Percentiles rank a stretch among this genome's conserved stretches.
Evolutionary conservation across 2,888 invertebrate genomes (phyloP).

Genomic region (Trichogramma evanescens): DNA sequence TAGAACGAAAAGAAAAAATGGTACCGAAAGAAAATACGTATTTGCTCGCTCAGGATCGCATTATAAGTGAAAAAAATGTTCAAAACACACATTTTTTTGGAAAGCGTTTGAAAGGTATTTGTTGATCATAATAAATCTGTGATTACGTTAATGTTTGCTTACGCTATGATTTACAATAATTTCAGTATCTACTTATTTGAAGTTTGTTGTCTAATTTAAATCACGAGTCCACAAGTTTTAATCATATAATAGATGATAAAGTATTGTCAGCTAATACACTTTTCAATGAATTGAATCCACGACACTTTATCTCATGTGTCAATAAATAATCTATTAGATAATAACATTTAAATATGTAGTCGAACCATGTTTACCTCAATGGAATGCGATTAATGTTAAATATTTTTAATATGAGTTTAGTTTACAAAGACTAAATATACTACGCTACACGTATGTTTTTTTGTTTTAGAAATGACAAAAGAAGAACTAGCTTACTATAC

Average conservation of each 20-base stretch:
- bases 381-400: too few relatives aligned
- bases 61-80: slow-evolving; percentile 16
- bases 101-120: neutral
- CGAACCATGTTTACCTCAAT: too few relatives aligned
- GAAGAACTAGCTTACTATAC: slow-evolving; percentile 29
- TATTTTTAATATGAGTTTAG: too few relatives aligned
- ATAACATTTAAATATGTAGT: too few relatives aligned
- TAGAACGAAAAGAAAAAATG: slow-evolving; percentile 22
- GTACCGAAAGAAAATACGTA: slow-evolving; percentile 27
- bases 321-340: too few relatives aligned
- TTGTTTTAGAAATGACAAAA: slow-evolving; percentile 25
- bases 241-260: too few relatives aligned
- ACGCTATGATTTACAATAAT: neutral
- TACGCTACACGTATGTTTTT: neutral
- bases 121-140: neutral
- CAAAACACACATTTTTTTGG: neutral
- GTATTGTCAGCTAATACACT: too few relatives aligned
- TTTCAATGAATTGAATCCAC: too few relatives aligned
- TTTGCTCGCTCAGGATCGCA: slow-evolving; percentile 22
- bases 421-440: neutral
- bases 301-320: too few relatives aligned
- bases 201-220: too few relatives aligned
- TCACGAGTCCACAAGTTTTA: too few relatives aligned
- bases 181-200: neutral
- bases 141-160: neutral